Evolutionary conservation across 2,888 invertebrate genomes (phyloP).

Genomic region (Liopterus haemorrhoidalis): DNA sequence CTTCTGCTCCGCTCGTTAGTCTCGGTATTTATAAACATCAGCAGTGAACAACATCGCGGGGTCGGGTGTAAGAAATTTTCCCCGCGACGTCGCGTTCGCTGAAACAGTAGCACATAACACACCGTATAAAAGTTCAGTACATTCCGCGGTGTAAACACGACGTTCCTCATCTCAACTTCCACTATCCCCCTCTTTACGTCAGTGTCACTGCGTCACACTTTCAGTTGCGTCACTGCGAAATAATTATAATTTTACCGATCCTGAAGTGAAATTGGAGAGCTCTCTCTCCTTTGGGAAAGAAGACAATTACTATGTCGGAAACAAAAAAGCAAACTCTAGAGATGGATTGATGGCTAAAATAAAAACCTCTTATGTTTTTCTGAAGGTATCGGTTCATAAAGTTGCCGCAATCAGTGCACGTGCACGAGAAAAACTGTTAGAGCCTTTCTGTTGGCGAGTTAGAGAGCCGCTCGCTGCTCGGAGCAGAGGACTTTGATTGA

Average conservation of each 20-base stretch:
- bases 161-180: no score
- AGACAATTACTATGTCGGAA: constrained; percentile 14
- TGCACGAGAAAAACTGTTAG: not conserved
- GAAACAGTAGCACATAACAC: not conserved
- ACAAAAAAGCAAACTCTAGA: constrained; percentile 11
- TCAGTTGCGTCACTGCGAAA: no score
- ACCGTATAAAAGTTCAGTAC: not conserved
- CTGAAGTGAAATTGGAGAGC: no score
- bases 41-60: not conserved
- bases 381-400: constrained; percentile 15
- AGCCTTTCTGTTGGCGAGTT: not conserved
- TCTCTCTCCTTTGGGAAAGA: no score
- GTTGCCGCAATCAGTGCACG: constrained; percentile 12
- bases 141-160: no score
- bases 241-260: no score
- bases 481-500: constrained; percentile 36
- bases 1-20: not conserved
- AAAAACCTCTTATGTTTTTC: no score
- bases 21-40: constrained; percentile 13
- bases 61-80: not conserved
- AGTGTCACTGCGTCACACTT: no score
- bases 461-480: no score
- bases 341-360: constrained; percentile 14
- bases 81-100: not conserved
- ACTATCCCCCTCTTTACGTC: no score